Base-by-base conservation (phyloP, 2,113 vertebrate genomes). In the Calyptommatus sinebrachiatus region DNA sequence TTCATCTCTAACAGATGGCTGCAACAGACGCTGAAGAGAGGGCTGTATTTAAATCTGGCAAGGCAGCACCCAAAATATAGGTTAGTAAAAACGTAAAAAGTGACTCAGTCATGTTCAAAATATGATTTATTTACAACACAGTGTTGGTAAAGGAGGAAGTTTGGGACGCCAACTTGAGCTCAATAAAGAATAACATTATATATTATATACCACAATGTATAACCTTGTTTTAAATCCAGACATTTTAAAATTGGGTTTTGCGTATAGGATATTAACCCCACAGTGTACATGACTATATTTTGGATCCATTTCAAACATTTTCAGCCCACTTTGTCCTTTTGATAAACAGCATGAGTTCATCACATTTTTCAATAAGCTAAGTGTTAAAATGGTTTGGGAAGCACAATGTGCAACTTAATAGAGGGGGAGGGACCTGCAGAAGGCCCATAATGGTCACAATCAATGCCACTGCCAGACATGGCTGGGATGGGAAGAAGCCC, bases 1-100 rank as follows among this genome's bases (percentile, higher is more conserved):
- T 67, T 3, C 68, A 83, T 85, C 81, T 85, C 86, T 86, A 86
- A 80, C 92, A 94, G 90, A 92, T 92, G 84, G 87, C 65, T 70
- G 65, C 50, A 85, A 78, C 84, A 93, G 89, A 91, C 82, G 84
- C 91, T 12, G 88, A 74, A 85, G 85, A 84, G 89, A 86, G 31
- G 50, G 69, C 77, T 82, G 31, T 1, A 1, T 48, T 86, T 81
- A 79, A 46, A 83, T 87, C 80, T 85, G 83, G 83, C 86, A 81
- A 89, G 90, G 83, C 48, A 87, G 67, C 1, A 86, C 86, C 76
- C 26, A 5, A 77, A 85, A 87, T 1, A 0, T 61, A 85, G 77
- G 61, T 46, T 81, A 88, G 73, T 81, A 48, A 66, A 89, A 65
- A 85, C 68, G 91, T 85, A 85, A 81, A 76, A 87, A 88, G 72